Conservation (phyloP, 2,113 vertebrate genomes). For the Noturus placidus region DNA sequence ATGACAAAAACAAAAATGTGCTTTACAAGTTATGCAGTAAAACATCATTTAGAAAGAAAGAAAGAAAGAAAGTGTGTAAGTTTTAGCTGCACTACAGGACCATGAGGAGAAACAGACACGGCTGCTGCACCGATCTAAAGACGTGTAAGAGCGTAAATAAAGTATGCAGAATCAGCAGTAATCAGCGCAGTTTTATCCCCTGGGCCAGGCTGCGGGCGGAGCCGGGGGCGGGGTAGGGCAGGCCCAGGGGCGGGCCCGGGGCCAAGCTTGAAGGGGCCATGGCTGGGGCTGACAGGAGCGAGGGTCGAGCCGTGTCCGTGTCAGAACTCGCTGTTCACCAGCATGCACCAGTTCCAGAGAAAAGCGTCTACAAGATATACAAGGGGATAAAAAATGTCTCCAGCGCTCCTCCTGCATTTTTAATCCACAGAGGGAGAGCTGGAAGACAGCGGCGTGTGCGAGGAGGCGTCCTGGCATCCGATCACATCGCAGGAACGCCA, state of each 20-base stretch:
- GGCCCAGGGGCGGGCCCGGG: neutral
- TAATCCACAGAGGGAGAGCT: conserved; percentile 56
- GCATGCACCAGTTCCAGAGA: neutral
- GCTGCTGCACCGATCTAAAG: neutral
- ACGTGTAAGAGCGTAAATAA: neutral
- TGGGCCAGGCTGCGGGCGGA: neutral
- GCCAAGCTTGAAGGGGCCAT: neutral
- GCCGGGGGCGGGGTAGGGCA: neutral
- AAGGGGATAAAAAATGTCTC: conserved; percentile 61
- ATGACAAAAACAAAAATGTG: neutral
- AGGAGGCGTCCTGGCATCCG: conserved; percentile 63
- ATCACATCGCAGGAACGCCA: conserved; percentile 66
- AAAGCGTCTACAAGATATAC: neutral
- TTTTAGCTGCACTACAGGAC: neutral
- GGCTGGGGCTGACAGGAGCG: neutral
- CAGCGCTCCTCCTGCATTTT: conserved; percentile 64
- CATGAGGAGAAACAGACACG: neutral
- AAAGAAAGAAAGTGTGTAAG: neutral
- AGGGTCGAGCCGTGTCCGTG: neutral
- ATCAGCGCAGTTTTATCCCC: neutral
- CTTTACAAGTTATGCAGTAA: too few species aligned
- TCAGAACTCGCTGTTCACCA: conserved; percentile 9
- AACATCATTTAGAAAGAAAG: too few species aligned
- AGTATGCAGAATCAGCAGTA: neutral
- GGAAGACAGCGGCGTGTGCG: conserved; percentile 55